Conservation (phyloP, 2,888 invertebrate genomes). For the Megamerina dolium region DNA sequence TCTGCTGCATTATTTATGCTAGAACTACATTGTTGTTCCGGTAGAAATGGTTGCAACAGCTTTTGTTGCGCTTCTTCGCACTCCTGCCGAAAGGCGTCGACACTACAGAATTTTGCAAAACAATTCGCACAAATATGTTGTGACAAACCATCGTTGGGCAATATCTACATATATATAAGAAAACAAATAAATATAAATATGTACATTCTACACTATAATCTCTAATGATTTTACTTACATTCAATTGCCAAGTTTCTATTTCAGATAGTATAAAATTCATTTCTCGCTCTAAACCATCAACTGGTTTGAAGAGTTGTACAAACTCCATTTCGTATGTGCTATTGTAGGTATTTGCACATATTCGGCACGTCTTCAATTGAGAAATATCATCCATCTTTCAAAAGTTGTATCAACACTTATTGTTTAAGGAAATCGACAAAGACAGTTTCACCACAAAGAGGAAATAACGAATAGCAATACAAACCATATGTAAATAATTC, state of each 20-base stretch:
- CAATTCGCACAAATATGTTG: conserved; percentile 26
- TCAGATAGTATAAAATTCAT: conserved; percentile 21
- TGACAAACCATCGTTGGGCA: conserved; percentile 22
- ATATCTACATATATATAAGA: conserved; percentile 15
- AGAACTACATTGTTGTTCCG: too few relatives aligned
- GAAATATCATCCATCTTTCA: conserved; percentile 23
- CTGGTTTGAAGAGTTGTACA: conserved; percentile 19
- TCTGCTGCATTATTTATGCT: neutral
- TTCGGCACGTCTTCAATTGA: conserved; percentile 24
- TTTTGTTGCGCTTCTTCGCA: conserved; percentile 21
- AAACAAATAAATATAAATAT: neutral
- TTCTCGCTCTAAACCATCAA: conserved; percentile 19
- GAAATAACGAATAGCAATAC: too few relatives aligned
- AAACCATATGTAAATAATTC: too few relatives aligned
- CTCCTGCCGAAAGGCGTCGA: conserved; percentile 21
- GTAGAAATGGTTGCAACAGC: conserved; percentile 17
- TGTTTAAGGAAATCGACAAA: too few relatives aligned
- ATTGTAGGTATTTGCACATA: conserved; percentile 23
- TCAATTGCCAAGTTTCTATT: conserved; percentile 21
- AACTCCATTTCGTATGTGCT: conserved; percentile 21
- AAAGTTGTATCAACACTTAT: too few relatives aligned
- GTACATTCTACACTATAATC: too few relatives aligned
- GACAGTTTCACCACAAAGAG: too few relatives aligned
- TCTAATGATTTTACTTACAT: conserved; percentile 11
- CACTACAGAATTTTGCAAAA: conserved; percentile 25